Percentiles rank a stretch among this genome's conserved stretches.
Evolutionary conservation across 1,140 invertebrate species (phyloP).

Genomic region (Drosophila sp.): DNA sequence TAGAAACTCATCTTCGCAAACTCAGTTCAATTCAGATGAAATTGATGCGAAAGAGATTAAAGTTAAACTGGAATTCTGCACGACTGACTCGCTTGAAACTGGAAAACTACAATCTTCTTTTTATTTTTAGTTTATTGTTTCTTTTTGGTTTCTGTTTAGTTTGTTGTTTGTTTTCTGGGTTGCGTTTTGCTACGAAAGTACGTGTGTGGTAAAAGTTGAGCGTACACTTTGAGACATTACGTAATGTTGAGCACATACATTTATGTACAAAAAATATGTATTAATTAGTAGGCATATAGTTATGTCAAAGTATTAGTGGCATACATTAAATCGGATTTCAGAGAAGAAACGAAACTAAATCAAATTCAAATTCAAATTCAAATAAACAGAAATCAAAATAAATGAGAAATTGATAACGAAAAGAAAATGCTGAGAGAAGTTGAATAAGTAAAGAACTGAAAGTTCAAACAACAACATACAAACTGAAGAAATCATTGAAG

Average conservation of each 20-base stretch:
- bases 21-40: conserved; percentile 19
- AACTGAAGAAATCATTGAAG: conserved; percentile 27
- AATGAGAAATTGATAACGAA: neutral
- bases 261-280: conserved; percentile 12
- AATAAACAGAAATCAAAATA: conserved; percentile 16
- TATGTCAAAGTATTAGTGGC: conserved; percentile 56
- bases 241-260: conserved; percentile 70
- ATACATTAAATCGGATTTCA: conserved; percentile 52
- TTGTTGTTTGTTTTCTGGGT: neutral
- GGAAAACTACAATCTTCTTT: neutral
- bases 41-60: neutral
- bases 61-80: conserved; percentile 5
- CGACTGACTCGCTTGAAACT: neutral
- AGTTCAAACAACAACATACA: conserved; percentile 3
- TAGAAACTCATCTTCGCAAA: conserved; percentile 43
- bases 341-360: conserved; percentile 9
- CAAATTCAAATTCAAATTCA: conserved; percentile 5
- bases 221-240: conserved; percentile 57
- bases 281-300: conserved; percentile 36
- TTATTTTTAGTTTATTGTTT: conserved; percentile 5
- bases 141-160: conserved; percentile 9
- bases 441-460: conserved; percentile 12
- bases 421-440: conserved; percentile 11
- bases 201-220: conserved; percentile 36
- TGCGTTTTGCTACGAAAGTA: conserved; percentile 20